Conservation (phyloP, 2,113 vertebrate species). For the Mesembrinibis cayennensis region DNA sequence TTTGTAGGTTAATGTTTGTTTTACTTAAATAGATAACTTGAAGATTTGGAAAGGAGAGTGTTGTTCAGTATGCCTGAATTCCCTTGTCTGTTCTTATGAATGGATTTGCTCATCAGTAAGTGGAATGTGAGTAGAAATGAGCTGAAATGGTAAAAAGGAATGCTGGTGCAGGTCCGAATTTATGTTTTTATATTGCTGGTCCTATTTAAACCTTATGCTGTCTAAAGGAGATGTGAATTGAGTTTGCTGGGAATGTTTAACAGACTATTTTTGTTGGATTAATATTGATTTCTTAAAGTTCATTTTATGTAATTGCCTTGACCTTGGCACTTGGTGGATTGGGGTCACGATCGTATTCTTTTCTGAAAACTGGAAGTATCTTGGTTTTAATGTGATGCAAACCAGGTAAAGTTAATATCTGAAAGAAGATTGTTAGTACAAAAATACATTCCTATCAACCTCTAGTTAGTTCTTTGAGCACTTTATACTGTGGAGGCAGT, state of each 20-base stretch:
- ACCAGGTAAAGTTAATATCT: background rate
- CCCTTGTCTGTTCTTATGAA: background rate
- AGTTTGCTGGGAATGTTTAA: background rate
- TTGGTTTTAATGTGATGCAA: background rate
- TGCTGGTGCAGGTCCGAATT: background rate
- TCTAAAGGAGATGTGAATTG: background rate
- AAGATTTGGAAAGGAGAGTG: background rate
- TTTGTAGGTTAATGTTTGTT: background rate
- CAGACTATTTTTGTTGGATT: background rate
- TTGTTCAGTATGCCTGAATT: background rate
- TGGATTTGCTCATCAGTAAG: background rate
- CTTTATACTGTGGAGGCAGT: background rate
- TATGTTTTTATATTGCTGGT: background rate
- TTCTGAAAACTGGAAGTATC: background rate
- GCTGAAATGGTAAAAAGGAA: background rate
- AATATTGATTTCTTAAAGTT: constrained; percentile 29
- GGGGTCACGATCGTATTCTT: background rate
- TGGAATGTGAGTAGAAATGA: background rate
- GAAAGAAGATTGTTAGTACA: background rate
- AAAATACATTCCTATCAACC: background rate
- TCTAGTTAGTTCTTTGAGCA: background rate
- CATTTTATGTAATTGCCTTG: background rate
- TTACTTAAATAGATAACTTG: background rate
- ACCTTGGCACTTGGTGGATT: background rate
- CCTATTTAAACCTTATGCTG: background rate